These are phyloP conservation scores for Steinernema carpocapsae DNA, from an alignment of 2,888 invertebrate genomes.

Conservation along the genomic window DNA sequence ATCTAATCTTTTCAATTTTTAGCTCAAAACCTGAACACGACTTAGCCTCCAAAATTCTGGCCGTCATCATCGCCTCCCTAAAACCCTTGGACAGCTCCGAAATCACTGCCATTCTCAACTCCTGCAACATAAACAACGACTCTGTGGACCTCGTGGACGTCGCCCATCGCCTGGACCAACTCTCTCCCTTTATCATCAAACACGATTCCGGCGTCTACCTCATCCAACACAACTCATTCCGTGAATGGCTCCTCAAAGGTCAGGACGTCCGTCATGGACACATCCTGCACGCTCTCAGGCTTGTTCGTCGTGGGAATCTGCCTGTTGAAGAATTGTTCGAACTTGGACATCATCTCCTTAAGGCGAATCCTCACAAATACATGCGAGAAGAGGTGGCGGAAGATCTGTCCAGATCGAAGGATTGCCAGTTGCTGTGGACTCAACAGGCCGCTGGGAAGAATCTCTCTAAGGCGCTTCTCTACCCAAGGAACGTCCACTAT, in stretches of 20 bases:
- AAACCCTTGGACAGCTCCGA: conserved; percentile 79
- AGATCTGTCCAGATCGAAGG: conserved; percentile 48
- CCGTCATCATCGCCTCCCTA: conserved; percentile 86
- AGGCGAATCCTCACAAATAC: conserved; percentile 88
- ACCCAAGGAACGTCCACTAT: conserved; percentile 47
- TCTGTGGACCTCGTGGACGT: conserved; percentile 17
- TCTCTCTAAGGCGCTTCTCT: conserved; percentile 45
- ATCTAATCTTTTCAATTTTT: conserved; percentile 85
- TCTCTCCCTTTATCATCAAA: conserved; percentile 86
- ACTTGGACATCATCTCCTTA: conserved; percentile 91
- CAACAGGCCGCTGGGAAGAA: conserved; percentile 43
- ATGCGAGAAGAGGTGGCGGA: conserved; percentile 47
- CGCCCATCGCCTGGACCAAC: conserved; percentile 77
- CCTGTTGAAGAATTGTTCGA: conserved; percentile 87
- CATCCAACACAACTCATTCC: conserved; percentile 96
- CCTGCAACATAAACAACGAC: conserved; percentile 73
- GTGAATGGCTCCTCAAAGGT: conserved; percentile 85
- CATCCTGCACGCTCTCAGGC: conserved; percentile 86
- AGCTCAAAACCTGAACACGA: conserved; percentile 88
- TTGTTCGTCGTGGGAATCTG: conserved; percentile 84
- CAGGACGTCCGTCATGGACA: conserved; percentile 82
- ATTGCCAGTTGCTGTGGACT: conserved; percentile 50
- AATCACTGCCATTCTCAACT: conserved; percentile 90
- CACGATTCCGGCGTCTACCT: conserved; percentile 90
- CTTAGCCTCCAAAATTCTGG: conserved; percentile 81